Conservation (phyloP, 2,113 vertebrate species). For the Rhinoptilus africanus region DNA sequence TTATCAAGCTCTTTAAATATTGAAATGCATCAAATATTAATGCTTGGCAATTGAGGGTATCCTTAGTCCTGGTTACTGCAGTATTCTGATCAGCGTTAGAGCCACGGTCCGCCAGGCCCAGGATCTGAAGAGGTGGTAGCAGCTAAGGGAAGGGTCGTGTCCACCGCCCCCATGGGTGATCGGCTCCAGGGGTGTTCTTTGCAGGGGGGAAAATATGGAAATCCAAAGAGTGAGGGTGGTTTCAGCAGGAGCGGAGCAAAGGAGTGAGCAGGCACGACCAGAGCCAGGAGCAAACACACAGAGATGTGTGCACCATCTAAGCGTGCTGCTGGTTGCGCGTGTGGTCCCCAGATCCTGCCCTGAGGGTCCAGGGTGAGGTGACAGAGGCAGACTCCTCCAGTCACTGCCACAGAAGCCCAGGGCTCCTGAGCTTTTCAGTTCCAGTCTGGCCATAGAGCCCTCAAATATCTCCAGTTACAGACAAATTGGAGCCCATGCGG, state of each 20-base stretch:
- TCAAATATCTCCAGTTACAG: neutral
- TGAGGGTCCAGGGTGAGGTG: neutral
- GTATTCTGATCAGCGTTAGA: neutral
- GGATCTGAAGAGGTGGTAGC: neutral
- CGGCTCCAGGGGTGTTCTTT: neutral
- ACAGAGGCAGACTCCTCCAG: neutral
- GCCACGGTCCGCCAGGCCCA: neutral
- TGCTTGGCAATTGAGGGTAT: constrained; percentile 23
- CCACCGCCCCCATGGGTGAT: accelerated
- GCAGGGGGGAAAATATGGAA: neutral
- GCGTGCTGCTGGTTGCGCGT: neutral
- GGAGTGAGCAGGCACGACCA: neutral
- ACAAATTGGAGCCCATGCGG: neutral
- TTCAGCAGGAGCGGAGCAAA: neutral
- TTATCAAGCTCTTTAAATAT: constrained; percentile 65
- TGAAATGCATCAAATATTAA: constrained; percentile 62
- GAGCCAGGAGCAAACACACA: neutral
- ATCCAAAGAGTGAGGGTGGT: neutral
- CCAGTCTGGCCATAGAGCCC: neutral
- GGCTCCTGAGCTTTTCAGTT: neutral
- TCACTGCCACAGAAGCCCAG: neutral
- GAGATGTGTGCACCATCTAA: neutral
- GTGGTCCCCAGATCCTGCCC: neutral
- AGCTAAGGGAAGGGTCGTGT: neutral
- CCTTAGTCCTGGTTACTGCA: neutral